Base-by-base conservation (phyloP, 2,888 invertebrate species). In the Sinodicranocentrus sp. region DNA sequence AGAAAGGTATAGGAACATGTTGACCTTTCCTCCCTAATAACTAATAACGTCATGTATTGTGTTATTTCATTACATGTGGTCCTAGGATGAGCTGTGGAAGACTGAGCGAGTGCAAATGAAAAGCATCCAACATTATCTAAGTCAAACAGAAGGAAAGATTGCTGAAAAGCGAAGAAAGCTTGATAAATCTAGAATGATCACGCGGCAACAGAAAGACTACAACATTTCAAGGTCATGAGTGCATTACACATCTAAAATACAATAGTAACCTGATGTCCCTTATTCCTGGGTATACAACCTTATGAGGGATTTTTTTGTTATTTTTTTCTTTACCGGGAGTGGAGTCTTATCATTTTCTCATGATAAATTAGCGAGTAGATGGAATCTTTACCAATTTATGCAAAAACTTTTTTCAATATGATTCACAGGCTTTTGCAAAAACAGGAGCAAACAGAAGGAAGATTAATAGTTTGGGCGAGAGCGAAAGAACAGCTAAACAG, bases 21-120 rank as follows among this genome's bases (percentile, higher is more conserved):
- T 33, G 3, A 10, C 10, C 33, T 33, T 33, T 33, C 33, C 3
- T 33, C 33, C 33, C 33, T n/a, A n/a, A n/a, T n/a, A n/a, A n/a
- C n/a, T n/a, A n/a, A n/a, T n/a, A n/a, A n/a, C n/a, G n/a, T n/a
- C n/a, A n/a, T n/a, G n/a, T n/a, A n/a, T n/a, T n/a, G n/a, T n/a
- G n/a, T 33, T 33, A 33, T 33, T 33, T 33, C 10, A n/a, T n/a
- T n/a, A n/a, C n/a, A n/a, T n/a, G n/a, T 33, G 33, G 33, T 10
- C 10, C 33, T 33, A 78, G 78, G 78, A 78, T 52, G 61, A 78
- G 10, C 63, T 78, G 1, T 78, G 70, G 70, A 78, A 52, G 33
- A 23, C 2, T 19, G 78, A 78, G 19, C 26, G 61, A 17, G 52
- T 19, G 17, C 78, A 78, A 21, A 19, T 61, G 0, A 61, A 10